phyloP scores from a whole-genome alignment of 1,140 invertebrate species.

The Temnothorax nylanderi region DNA sequence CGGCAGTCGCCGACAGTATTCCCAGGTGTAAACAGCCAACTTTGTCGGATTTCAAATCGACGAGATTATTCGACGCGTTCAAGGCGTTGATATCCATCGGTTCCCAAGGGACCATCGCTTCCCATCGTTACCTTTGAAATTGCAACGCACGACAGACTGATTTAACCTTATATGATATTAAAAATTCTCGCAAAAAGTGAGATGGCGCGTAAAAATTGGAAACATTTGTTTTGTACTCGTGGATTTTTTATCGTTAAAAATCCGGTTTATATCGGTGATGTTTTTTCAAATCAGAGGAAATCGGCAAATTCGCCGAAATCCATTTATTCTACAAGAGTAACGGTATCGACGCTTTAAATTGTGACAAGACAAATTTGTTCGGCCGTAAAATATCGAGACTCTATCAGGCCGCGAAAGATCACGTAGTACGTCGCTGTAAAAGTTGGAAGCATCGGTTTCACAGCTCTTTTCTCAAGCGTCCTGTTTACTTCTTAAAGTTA shows the following conservation, averaged over 20 bases:
- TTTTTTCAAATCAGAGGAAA: neutral
- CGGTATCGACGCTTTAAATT: neutral
- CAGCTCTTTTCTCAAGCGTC: slow-evolving; percentile 4
- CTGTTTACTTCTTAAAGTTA: slow-evolving; percentile 29
- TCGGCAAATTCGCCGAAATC: neutral
- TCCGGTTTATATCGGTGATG: neutral
- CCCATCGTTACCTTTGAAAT: neutral
- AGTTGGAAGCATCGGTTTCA: slow-evolving; percentile 31
- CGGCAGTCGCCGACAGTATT: slow-evolving; percentile 8
- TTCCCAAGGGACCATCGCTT: neutral
- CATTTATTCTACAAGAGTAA: neutral
- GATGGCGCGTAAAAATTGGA: no score
- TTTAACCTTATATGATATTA: neutral
- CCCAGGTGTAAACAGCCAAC: slow-evolving; percentile 45
- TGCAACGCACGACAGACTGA: neutral
- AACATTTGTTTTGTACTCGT: neutral
- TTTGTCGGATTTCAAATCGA: slow-evolving; percentile 54
- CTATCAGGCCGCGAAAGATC: slow-evolving; percentile 27
- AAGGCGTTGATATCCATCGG: slow-evolving; percentile 23
- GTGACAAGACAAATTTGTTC: neutral
- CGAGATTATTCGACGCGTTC: slow-evolving; percentile 48
- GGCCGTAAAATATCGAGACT: slow-evolving; percentile 15
- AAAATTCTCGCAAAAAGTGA: neutral
- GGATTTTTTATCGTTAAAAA: neutral
- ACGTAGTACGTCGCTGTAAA: slow-evolving; percentile 17